These are phyloP conservation scores for Smithornis capensis DNA, from an alignment of 2,113 vertebrate species.

Conservation along the genomic window DNA sequence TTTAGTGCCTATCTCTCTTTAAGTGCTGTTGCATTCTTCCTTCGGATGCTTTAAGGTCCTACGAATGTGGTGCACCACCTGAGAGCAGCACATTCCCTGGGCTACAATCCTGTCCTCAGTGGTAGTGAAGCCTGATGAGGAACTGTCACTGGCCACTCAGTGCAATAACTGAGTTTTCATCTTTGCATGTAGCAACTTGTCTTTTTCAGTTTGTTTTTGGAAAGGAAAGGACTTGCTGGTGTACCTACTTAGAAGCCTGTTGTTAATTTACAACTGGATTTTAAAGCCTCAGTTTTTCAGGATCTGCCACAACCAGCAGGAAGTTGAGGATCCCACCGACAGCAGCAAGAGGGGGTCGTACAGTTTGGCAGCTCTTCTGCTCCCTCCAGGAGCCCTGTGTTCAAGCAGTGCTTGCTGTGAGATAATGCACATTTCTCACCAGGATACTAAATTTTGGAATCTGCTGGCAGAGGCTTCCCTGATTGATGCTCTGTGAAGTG, in stretches of 20 bases:
- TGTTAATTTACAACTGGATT: not conserved
- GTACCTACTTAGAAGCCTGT: not conserved
- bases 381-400: not conserved
- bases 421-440: not conserved
- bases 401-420: not conserved
- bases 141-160: fast-evolving
- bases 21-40: not conserved
- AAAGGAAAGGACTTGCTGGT: not conserved
- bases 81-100: not conserved
- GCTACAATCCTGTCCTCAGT: fast-evolving
- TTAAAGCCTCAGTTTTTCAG: not conserved
- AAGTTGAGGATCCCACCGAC: not conserved
- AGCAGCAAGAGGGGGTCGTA: not conserved
- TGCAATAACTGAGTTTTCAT: not conserved
- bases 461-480: fast-evolving
- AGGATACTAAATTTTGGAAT: not conserved
- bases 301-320: not conserved
- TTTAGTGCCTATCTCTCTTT: not conserved
- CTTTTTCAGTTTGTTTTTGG: not conserved
- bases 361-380: not conserved
- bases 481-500: not conserved
- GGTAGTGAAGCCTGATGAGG: not conserved
- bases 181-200: not conserved
- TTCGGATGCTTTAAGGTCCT: not conserved
- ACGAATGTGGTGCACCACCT: not conserved